These are phyloP conservation scores for Pararge aegeria DNA, from an alignment of 1,140 invertebrate species.

Conservation along the genomic window DNA sequence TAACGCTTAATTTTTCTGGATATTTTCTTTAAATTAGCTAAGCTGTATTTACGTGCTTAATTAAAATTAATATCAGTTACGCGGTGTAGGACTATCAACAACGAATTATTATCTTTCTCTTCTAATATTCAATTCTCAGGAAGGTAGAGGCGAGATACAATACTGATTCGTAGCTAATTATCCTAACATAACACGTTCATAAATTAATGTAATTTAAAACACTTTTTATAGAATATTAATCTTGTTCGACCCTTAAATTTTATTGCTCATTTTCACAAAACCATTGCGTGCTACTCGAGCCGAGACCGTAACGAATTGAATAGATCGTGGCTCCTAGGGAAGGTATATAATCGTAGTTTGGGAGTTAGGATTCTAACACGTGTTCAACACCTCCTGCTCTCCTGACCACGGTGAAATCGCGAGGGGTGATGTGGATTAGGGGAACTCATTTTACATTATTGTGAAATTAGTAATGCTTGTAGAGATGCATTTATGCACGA, in stretches of 20 bases:
- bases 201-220: slow-evolving; percentile 14
- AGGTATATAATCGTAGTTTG: slow-evolving; percentile 32
- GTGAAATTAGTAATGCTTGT: slow-evolving; percentile 57
- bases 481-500: slow-evolving; percentile 33
- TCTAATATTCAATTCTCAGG: background rate
- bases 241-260: slow-evolving; percentile 38
- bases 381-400: slow-evolving; percentile 66
- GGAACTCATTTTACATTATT: slow-evolving; percentile 56
- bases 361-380: slow-evolving; percentile 67
- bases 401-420: slow-evolving; percentile 38
- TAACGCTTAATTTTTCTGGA: too few species aligned
- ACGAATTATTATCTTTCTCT: background rate
- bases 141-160: background rate
- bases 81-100: too few species aligned
- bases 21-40: too few species aligned
- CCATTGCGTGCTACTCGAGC: slow-evolving; percentile 54
- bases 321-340: slow-evolving; percentile 47
- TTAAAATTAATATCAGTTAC: too few species aligned
- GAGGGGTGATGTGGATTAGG: slow-evolving; percentile 39
- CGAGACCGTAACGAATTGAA: slow-evolving; percentile 58
- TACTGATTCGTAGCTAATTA: slow-evolving; percentile 15
- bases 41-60: too few species aligned
- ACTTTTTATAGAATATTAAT: slow-evolving; percentile 25
- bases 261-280: slow-evolving; percentile 45
- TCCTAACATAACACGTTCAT: slow-evolving; percentile 21